Base-by-base conservation (phyloP, 2,888 invertebrate species). In the Volucella bombylans region DNA sequence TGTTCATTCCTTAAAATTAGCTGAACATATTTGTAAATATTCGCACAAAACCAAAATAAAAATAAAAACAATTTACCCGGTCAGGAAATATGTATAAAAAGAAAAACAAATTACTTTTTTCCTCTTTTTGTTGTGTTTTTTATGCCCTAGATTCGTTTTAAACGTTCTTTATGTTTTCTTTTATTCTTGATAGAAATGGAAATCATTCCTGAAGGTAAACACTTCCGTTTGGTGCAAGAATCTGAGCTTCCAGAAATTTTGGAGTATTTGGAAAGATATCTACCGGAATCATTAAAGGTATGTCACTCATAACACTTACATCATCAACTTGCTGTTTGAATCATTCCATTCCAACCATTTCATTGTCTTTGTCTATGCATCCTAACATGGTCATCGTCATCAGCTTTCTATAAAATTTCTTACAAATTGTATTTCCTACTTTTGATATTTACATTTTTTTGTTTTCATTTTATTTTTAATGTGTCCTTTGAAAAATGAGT, bases 231-330 rank as follows among this genome's bases (percentile, higher is more conserved):
- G 94, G 95, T 96, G 92, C 93, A 94, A 93, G 95, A 96, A 94
- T 95, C 95, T 92, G 96, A 97, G 94, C 94, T 96, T 93, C 95
- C 96, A 91, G 95, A 95, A 92, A 95, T 97, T 91, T 94, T 96
- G 92, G 95, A 96, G 92, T 93, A 95, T 91, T 94, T 97, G 91
- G 95, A 94, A 91, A 94, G 95, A 93, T 95, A 95, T 93, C 94
- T 96, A 93, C 96, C 97, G 90, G 96, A 96, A 93, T 96, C 96
- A 90, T 93, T 97, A 90, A 97, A 97, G 95, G 97, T 96, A 94
- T 86, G 88, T 87, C 18, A 39, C 9, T 10, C 11, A 55, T 11
- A 38, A 18, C 23, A 43, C 61, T 12, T 50, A 15, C 64, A 41
- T 50, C 49, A 47, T 45, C 45, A 23, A 6, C 39, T 11, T 9